These are phyloP conservation scores for Cichlasoma orientale DNA, from an alignment of 2,797 vertebrate genomes.

Conservation along the genomic window DNA sequence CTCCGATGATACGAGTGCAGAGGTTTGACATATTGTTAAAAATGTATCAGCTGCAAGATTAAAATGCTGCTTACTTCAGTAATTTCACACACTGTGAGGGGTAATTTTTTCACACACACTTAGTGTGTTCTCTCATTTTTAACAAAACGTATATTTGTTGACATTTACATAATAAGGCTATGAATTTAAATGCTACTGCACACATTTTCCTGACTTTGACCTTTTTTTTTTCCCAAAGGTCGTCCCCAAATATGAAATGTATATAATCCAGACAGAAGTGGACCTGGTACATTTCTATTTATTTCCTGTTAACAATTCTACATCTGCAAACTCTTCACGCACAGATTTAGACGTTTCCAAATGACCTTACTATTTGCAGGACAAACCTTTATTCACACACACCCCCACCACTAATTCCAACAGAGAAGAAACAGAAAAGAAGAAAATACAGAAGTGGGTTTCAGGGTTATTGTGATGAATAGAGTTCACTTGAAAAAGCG, in stretches of 20 bases:
- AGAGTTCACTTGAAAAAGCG: slow-evolving; percentile 32
- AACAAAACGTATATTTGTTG: neutral
- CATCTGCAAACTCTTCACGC: slow-evolving; percentile 3
- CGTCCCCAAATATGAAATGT: neutral
- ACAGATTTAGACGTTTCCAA: slow-evolving; percentile 11
- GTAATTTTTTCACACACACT: neutral
- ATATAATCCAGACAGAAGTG: neutral
- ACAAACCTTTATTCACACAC: slow-evolving; percentile 13
- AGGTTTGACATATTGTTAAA: neutral
- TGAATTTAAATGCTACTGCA: neutral
- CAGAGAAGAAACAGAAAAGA: neutral
- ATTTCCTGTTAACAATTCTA: slow-evolving; percentile 36
- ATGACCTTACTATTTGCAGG: neutral
- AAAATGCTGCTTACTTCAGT: neutral
- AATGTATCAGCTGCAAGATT: neutral
- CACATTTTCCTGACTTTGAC: neutral
- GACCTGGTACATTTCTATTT: slow-evolving; percentile 16
- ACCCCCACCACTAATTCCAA: neutral
- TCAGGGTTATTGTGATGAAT: slow-evolving; percentile 7
- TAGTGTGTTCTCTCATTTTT: neutral
- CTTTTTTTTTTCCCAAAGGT: neutral
- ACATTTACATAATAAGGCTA: neutral
- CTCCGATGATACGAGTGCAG: neutral
- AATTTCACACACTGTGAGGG: neutral
- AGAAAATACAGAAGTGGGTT: neutral